Conservation (phyloP, 2,888 invertebrate genomes). For the Luffia ferchaultella region DNA sequence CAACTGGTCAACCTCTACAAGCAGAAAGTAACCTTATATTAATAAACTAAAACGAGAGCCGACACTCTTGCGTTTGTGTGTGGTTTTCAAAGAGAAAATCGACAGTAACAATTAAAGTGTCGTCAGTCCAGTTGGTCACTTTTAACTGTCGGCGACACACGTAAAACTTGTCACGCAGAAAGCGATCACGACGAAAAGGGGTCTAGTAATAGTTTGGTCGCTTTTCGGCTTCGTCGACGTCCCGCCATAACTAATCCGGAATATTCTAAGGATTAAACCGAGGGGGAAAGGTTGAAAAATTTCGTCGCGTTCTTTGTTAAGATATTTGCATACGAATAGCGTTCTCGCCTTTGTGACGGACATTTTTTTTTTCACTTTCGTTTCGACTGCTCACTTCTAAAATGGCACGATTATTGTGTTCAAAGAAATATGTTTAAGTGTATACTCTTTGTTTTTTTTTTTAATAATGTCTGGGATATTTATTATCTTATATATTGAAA, state of each 20-base stretch:
- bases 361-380: conserved; percentile 34
- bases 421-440: no score
- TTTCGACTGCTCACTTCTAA: conserved; percentile 9
- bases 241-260: neutral
- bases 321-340: conserved; percentile 36
- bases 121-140: no score
- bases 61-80: no score
- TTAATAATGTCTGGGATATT: no score
- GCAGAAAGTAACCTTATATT: neutral
- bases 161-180: neutral
- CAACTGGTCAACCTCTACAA: neutral
- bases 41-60: no score
- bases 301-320: conserved; percentile 21
- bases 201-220: neutral
- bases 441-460: no score
- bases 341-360: conserved; percentile 22
- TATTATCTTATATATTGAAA: no score
- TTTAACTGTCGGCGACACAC: neutral
- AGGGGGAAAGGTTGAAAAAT: conserved; percentile 2
- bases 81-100: no score
- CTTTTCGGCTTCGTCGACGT: neutral
- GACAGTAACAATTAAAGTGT: no score
- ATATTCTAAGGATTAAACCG: neutral
- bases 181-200: neutral
- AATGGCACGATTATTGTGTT: no score